These are phyloP conservation scores for Arctocebus calabarensis DNA, from an alignment of 2,797 vertebrate species.

Conservation along the genomic window DNA sequence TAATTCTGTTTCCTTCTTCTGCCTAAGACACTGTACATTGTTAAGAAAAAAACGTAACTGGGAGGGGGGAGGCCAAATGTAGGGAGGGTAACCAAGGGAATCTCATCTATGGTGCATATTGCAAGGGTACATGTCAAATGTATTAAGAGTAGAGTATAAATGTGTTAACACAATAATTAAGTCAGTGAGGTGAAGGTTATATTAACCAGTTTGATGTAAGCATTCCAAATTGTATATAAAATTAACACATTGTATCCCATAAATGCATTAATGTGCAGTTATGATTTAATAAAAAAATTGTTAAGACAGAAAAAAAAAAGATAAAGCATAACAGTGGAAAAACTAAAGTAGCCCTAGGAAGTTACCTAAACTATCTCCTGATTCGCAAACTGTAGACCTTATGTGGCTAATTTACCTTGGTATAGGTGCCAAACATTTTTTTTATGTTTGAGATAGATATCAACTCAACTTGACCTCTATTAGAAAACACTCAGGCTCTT, in stretches of 20 bases:
- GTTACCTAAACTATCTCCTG: neutral
- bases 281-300: too few species aligned
- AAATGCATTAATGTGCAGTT: too few species aligned
- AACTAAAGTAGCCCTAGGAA: neutral
- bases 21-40: neutral
- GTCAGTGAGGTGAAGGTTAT: too few species aligned
- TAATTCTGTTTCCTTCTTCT: neutral
- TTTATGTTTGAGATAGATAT: neutral
- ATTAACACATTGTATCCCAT: too few species aligned
- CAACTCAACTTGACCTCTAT: neutral
- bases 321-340: neutral
- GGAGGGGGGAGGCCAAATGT: too few species aligned
- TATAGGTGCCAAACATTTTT: neutral
- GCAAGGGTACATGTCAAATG: too few species aligned
- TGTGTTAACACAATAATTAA: too few species aligned
- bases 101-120: too few species aligned
- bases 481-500: slow-evolving; percentile 26
- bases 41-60: neutral
- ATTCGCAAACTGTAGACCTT: neutral
- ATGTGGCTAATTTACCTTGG: neutral
- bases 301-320: neutral
- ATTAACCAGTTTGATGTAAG: too few species aligned
- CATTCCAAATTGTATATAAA: too few species aligned
- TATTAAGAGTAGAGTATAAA: too few species aligned
- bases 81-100: too few species aligned